Evolutionary conservation across 1,140 invertebrate genomes (phyloP).

Genomic region (Probaryconus sp.): DNA sequence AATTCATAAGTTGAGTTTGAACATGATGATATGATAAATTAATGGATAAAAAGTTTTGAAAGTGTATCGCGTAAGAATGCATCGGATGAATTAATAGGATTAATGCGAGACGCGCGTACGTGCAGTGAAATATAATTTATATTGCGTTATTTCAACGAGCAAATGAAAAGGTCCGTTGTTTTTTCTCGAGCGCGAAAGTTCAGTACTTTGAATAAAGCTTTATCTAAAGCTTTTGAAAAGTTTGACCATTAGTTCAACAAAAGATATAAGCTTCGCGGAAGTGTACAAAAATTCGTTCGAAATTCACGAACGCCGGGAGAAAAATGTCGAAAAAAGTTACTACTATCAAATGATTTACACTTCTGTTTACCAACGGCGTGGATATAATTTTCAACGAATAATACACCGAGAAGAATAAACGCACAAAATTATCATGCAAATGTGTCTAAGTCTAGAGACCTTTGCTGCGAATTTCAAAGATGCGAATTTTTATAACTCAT

Average conservation of each 20-base stretch:
- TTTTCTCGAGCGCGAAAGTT: slow-evolving; percentile 20
- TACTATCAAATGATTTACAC: slow-evolving; percentile 55
- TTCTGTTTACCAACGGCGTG: slow-evolving; percentile 46
- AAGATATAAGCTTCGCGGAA: slow-evolving; percentile 27
- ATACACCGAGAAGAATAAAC: slow-evolving; percentile 19
- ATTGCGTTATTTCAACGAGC: slow-evolving; percentile 4
- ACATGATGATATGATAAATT: too few relatives aligned
- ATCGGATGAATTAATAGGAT: too few relatives aligned
- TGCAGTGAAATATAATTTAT: slow-evolving; percentile 7
- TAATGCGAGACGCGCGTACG: too few relatives aligned
- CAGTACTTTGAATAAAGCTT: slow-evolving; percentile 47
- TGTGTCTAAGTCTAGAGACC: too few relatives aligned
- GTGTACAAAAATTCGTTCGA: slow-evolving; percentile 33
- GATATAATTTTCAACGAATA: slow-evolving; percentile 43
- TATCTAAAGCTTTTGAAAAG: slow-evolving; percentile 40
- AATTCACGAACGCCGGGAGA: slow-evolving; percentile 20
- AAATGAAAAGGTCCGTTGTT: slow-evolving; percentile 9
- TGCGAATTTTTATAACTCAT: too few relatives aligned
- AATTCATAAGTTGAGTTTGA: too few relatives aligned
- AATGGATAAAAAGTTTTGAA: too few relatives aligned
- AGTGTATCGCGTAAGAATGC: too few relatives aligned
- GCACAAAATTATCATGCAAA: too few relatives aligned
- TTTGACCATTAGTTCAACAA: slow-evolving; percentile 51
- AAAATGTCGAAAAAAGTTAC: slow-evolving; percentile 44
- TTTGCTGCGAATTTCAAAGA: slow-evolving; percentile 11